Evolutionary conservation across 2,113 vertebrate species (phyloP), one percentile per base, ranked within the genome.

Genomic region (Prionailurus viverrinus): DNA sequence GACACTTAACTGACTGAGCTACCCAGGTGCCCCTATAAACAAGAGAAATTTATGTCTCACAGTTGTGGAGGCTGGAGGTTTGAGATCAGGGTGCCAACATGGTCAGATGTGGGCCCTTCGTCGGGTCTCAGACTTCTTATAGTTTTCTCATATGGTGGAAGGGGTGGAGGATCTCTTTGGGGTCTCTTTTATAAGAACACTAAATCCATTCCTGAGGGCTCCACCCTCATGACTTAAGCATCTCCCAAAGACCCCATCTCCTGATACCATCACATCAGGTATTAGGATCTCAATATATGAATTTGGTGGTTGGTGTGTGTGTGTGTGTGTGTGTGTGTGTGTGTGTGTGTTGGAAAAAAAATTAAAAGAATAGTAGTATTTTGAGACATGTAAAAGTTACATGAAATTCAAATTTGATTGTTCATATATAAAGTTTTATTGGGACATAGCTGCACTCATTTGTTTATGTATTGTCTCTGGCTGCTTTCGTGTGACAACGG

Each of bases 401-500:
- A 23, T 53, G 41, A 82, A 89, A 82, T 80, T 96, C 39, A 85
- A 7, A 51, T 82, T 93, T 97, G 25, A 89, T 25, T 41, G 15
- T 97, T 91, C 25, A 61, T 39, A 29, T 33, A 15, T 78, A 25
- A 63, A 55, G 25, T 48, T 66, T 81, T 76, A 21, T 69, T 66
- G 58, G 71, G 66, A 81, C 33, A 55, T 11, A 65, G 4, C 41
- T 39, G 31, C 7, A 33, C 2, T 65, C 21, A 18, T 91, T 63
- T 6, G 74, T 88, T 66, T 79, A 14, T 27, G 7, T 41, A 6
- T 71, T 69, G 18, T 92, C 39, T 74, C 0, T 68, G 10, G 21
- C 45, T 36, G 21, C 11, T 88, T 91, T 90, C 4, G 1, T 1
- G 36, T 74, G 36, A 55, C 16, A 78, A 4, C 33, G 81, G 68